Evolutionary conservation across 2,113 vertebrate genomes (phyloP).

Genomic region (Chaetodon auriga): DNA sequence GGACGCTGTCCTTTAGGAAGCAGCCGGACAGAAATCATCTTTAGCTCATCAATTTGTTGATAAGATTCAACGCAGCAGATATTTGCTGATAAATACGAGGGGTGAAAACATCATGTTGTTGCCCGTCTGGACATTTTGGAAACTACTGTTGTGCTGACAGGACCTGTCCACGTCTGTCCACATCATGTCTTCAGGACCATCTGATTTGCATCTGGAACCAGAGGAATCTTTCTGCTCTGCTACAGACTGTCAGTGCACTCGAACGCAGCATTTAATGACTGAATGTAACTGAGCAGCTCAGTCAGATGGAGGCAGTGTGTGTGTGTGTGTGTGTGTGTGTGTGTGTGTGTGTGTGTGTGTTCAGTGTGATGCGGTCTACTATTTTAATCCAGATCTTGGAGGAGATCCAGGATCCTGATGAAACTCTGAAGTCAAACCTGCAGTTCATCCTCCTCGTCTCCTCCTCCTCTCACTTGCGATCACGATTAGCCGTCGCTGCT

Average conservation of each 20-base stretch:
- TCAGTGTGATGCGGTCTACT: not conserved
- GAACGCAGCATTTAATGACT: not conserved
- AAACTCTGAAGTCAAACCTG: not conserved
- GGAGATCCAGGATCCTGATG: conserved; percentile 8
- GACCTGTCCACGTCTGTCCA: conserved; percentile 7
- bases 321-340: too few species aligned
- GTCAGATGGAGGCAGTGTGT: too few species aligned
- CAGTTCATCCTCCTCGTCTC: not conserved
- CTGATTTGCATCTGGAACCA: not conserved
- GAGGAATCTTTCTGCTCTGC: not conserved
- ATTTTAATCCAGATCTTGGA: conserved; percentile 24
- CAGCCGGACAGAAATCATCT: not conserved
- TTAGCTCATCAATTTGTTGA: not conserved
- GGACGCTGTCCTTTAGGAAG: not conserved
- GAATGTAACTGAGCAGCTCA: too few species aligned
- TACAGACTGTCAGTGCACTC: not conserved
- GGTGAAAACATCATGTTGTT: not conserved
- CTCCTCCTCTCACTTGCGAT: not conserved
- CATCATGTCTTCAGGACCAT: not conserved
- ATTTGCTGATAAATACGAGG: not conserved
- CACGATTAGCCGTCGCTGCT: not conserved
- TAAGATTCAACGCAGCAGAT: not conserved
- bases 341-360: not conserved
- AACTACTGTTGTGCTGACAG: not conserved
- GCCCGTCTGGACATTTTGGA: not conserved